Base-by-base conservation (phyloP, 1,140 invertebrate genomes). In the Heterodera carotae region DNA sequence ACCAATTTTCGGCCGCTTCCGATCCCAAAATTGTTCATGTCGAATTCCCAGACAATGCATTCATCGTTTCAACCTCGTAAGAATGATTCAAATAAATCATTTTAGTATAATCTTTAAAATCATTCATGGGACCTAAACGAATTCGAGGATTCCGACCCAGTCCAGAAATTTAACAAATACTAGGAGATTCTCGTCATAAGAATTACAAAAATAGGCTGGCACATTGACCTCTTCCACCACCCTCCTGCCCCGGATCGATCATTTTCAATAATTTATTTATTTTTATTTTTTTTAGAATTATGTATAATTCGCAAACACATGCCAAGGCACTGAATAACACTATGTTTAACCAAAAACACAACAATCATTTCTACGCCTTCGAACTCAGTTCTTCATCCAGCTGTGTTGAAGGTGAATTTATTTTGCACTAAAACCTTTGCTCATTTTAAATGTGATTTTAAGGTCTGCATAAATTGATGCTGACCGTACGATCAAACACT, bases 1-100 rank as follows among this genome's bases (percentile, higher is more conserved):
- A 74, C 27, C 25, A 74, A 34, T 31, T 34, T 56, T 56, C 72
- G 15, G 56, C 48, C 34, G 72, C 72, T 34, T 56, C 72, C 33
- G 72, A 74, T 31, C 72, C 72, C 25, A 74, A 74, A 36, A 56
- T 74, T 31, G 72, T 74, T 31, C 43, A 56, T 36, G 56, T 74
- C 22, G 56, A 27, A 39, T 74, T 74, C 33, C 72, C 72, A 18
- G 34, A 64, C 27, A 56, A n/a, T 36, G 29, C 64, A 62, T 59
- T 34, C 43, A 29, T 72, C 29, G 18, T 72, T 31, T 31, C 70
- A 12, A 53, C 33, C 59, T 72, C 31, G 31, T 72, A 39, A 33
- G 34, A 27, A 10, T n/a, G n/a, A n/a, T n/a, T n/a, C n/a, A n/a
- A n/a, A n/a, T n/a, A n/a, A n/a, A n/a, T n/a, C n/a, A n/a, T n/a